phyloP scores from a whole-genome alignment of 2,797 vertebrate species.

The Mastacembelus armatus region DNA sequence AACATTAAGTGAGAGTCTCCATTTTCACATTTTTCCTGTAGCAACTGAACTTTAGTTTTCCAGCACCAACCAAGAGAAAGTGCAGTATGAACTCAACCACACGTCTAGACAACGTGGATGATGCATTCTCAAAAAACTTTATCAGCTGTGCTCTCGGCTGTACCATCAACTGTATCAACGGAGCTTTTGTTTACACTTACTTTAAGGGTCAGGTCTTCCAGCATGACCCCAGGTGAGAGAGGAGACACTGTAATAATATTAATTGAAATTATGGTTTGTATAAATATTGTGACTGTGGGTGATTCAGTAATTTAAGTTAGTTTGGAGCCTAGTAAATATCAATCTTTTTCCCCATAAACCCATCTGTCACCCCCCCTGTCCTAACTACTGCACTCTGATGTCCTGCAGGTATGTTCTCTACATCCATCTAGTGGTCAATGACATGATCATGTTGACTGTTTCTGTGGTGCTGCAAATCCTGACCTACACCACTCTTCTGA shows the following conservation, averaged over 20 bases:
- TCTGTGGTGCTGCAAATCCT: constrained; percentile 53
- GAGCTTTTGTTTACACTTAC: constrained; percentile 64
- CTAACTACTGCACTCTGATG: background rate
- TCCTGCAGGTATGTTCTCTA: constrained; percentile 71
- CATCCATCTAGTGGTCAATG: constrained; percentile 75
- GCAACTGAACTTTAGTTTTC: background rate
- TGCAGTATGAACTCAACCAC: constrained; percentile 60
- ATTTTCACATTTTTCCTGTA: background rate
- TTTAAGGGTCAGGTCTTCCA: constrained; percentile 54
- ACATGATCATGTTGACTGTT: constrained; percentile 64
- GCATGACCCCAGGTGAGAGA: constrained; percentile 53
- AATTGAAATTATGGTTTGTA: no score
- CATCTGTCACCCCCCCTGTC: background rate
- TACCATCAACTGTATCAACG: constrained; percentile 66
- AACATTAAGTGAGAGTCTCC: background rate
- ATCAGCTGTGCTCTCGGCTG: constrained; percentile 40
- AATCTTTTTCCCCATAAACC: no score
- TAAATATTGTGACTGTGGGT: no score
- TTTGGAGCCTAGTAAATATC: no score
- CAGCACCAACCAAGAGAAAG: background rate
- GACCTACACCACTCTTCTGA: constrained; percentile 21
- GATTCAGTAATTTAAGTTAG: no score
- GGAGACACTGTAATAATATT: no score
- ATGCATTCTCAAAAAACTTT: constrained; percentile 54
- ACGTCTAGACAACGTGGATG: constrained; percentile 32